Conservation (phyloP, 2,888 invertebrate genomes). For the Euzetes globulus region DNA sequence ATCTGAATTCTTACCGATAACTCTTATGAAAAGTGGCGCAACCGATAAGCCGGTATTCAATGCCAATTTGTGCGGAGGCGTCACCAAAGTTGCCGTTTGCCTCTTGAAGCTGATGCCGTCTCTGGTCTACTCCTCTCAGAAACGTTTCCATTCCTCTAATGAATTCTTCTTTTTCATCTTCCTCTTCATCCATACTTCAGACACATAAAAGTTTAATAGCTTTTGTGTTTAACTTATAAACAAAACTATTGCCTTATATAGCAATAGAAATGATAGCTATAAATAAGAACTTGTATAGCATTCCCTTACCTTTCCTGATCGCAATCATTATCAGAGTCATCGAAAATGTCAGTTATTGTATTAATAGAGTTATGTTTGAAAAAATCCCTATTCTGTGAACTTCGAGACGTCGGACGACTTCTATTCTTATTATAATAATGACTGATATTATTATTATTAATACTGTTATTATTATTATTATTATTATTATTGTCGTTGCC, state of each 20-base stretch:
- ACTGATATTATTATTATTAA: background rate
- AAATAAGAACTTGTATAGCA: background rate
- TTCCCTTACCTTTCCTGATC: conserved; percentile 38
- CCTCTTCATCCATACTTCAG: conserved; percentile 45
- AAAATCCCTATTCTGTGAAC: conserved; percentile 12
- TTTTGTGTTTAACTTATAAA: background rate
- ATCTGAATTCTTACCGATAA: conserved; percentile 45
- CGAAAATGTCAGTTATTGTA: conserved; percentile 44
- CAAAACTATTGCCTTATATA: background rate
- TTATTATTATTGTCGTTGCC: conserved; percentile 8
- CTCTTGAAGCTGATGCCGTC: conserved; percentile 43
- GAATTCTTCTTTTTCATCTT: conserved; percentile 44
- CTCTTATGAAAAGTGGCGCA: conserved; percentile 48
- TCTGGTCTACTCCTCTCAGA: conserved; percentile 43
- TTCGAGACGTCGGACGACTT: conserved; percentile 12
- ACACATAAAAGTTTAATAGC: background rate
- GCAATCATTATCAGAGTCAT: conserved; percentile 45
- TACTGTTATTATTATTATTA: background rate
- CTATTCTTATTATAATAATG: background rate
- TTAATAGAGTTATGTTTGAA: background rate
- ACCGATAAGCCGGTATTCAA: conserved; percentile 47
- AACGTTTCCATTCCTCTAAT: conserved; percentile 47
- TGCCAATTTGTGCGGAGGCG: conserved; percentile 44
- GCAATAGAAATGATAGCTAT: background rate
- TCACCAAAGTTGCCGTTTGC: conserved; percentile 40